Conservation (phyloP, 2,797 vertebrate species). For the Kryptopterus vitreolus region DNA sequence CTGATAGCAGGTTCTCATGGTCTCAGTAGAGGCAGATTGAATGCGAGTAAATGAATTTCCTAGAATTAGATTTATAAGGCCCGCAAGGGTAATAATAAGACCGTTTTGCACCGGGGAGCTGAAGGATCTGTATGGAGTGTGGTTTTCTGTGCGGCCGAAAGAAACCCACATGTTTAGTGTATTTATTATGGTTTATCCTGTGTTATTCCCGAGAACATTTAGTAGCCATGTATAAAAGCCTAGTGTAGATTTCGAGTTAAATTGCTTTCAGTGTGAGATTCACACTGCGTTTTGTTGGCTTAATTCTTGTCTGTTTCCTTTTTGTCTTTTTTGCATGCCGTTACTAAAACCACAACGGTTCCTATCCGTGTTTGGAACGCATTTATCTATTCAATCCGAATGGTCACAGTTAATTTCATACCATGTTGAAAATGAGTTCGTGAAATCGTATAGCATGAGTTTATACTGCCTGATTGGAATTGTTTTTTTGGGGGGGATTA, state of each 20-base stretch:
- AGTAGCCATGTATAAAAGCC: background rate
- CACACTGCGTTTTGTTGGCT: background rate
- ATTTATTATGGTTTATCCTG: too few relatives aligned
- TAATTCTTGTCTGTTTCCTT: background rate
- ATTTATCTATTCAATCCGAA: background rate
- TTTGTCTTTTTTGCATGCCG: background rate
- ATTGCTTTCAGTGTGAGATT: too few relatives aligned
- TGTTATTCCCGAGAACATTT: too few relatives aligned
- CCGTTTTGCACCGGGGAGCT: conserved; percentile 51
- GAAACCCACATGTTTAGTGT: too few relatives aligned
- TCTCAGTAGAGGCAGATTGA: conserved; percentile 63
- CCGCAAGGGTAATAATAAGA: conserved; percentile 61
- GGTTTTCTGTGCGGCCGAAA: conserved; percentile 43
- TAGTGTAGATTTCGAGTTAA: too few relatives aligned
- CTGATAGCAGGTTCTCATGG: conserved; percentile 67
- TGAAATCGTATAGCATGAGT: background rate
- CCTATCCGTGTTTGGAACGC: background rate
- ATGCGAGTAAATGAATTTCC: conserved; percentile 73
- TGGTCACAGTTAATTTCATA: background rate
- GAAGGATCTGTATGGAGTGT: conserved; percentile 35
- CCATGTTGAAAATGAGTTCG: background rate
- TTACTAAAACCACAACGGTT: background rate
- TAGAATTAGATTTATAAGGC: conserved; percentile 68
- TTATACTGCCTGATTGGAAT: background rate
- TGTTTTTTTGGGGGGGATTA: background rate